Evolutionary conservation across 2,113 vertebrate genomes (phyloP).

Genomic region (Aepyceros melampus): DNA sequence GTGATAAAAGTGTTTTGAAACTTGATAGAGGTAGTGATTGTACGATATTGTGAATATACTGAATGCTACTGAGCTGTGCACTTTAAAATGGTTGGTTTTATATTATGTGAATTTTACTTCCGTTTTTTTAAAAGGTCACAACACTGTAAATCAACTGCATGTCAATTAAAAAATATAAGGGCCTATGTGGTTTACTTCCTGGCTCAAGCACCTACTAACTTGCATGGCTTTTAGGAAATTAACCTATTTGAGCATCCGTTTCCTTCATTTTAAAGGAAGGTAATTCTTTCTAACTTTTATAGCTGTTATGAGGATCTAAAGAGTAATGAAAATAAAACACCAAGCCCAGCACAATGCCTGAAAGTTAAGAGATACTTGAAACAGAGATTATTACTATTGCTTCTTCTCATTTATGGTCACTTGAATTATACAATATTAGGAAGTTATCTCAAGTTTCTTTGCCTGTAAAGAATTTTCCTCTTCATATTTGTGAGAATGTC

Average conservation of each 20-base stretch:
- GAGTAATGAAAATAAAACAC: conserved; percentile 28
- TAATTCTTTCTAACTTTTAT: neutral
- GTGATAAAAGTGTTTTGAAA: neutral
- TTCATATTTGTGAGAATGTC: neutral
- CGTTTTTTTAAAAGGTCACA: neutral
- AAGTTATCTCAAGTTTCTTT: neutral
- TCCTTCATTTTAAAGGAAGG: neutral
- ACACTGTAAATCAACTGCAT: neutral
- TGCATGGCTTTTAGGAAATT: neutral
- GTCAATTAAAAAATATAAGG: neutral
- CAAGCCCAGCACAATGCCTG: neutral
- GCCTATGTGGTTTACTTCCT: neutral
- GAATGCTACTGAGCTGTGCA: neutral
- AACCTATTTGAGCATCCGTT: neutral
- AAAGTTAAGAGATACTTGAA: neutral
- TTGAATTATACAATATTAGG: neutral
- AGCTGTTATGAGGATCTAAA: neutral
- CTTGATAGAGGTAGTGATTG: neutral
- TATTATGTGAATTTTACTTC: neutral
- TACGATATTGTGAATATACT: neutral
- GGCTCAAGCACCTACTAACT: neutral
- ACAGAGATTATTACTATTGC: neutral
- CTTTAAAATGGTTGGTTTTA: neutral
- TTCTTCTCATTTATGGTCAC: neutral
- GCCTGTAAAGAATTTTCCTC: neutral